phyloP scores from a whole-genome alignment of 2,113 vertebrate species.

The Tiliqua scincoides region DNA sequence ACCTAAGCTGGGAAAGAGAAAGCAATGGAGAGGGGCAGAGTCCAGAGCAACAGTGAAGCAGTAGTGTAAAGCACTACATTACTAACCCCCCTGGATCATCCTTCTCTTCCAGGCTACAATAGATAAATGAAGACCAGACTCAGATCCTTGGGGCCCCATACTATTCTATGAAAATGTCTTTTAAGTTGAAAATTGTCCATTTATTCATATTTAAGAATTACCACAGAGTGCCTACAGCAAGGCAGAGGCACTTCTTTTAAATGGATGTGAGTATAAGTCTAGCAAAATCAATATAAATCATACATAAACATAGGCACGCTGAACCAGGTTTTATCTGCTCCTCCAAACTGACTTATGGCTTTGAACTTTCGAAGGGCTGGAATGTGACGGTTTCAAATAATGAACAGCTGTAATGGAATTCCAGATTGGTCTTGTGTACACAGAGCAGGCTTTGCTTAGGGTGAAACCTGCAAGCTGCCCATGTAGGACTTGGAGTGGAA shows the following conservation, averaged over 20 bases:
- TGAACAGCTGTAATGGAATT: neutral
- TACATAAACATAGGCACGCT: slow-evolving; percentile 36
- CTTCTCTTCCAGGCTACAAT: neutral
- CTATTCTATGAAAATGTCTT: slow-evolving; percentile 19
- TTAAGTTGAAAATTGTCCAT: neutral
- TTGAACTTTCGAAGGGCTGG: neutral
- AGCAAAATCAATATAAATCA: slow-evolving; percentile 34
- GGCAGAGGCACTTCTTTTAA: slow-evolving; percentile 23
- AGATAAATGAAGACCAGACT: neutral
- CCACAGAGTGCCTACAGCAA: neutral
- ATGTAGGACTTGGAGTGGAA: neutral
- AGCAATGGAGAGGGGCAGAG: neutral
- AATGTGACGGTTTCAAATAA: neutral
- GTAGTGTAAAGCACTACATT: neutral
- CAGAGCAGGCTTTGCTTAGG: neutral
- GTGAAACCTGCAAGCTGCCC: neutral
- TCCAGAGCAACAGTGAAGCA: neutral
- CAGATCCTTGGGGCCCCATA: slow-evolving; percentile 16
- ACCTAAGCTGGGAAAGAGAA: neutral
- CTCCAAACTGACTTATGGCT: neutral
- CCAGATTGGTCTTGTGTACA: neutral
- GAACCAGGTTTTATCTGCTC: neutral
- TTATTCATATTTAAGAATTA: slow-evolving; percentile 24
- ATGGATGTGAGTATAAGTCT: neutral
- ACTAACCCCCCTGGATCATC: neutral